Base-by-base conservation (phyloP, 2,797 vertebrate species). In the Smutsia temminckii region DNA sequence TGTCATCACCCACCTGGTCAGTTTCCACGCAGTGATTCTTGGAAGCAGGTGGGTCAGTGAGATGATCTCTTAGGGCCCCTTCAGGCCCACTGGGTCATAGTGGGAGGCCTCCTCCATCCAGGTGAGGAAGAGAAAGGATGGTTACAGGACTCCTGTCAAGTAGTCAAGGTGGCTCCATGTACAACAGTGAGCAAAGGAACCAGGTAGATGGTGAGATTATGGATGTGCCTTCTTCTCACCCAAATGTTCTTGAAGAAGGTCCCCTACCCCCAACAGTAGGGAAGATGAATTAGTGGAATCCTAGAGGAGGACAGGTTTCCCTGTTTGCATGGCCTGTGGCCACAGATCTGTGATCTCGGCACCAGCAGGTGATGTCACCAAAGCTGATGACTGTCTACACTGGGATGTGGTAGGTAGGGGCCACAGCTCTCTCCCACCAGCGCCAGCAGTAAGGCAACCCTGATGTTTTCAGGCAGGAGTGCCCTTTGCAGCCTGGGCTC, bases 151-250 rank as follows among this genome's bases (percentile, higher is more conserved):
- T 18, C 29, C 18, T 29, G 2, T 6, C 18, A 40, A n/a, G 42
- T 13, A 20, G 34, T 34, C 68, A 42, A 53, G 42, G 11, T 9
- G 0, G 21, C 2, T 2, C 2, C 14, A 57, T 0, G 0, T 27
- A 8, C 6, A 7, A 2, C 6, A 20, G 32, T 8, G 12, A 10
- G 20, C 49, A 10, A 10, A 16, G 0, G 9, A 71, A 46, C 14
- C 1, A 10, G n/a, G 7, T 14, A 14, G 14, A 14, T 11, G 64
- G 37, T 3, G 34, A 63, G 72, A 32, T 32, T 3, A 32, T 0
- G 2, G 25, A 25, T 3, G 34, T 20, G 2, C 27, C 86, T n/a
- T 68, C 42, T 34, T 29, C 49, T 64, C 27, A 2, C 13, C 17
- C 42, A 27, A 40, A 25, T 5, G 27, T 27, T 68, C 80, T 64